Evolutionary conservation across 2,797 vertebrate genomes (phyloP), one percentile per base, ranked within the genome.

Genomic region (Squalus acanthias): DNA sequence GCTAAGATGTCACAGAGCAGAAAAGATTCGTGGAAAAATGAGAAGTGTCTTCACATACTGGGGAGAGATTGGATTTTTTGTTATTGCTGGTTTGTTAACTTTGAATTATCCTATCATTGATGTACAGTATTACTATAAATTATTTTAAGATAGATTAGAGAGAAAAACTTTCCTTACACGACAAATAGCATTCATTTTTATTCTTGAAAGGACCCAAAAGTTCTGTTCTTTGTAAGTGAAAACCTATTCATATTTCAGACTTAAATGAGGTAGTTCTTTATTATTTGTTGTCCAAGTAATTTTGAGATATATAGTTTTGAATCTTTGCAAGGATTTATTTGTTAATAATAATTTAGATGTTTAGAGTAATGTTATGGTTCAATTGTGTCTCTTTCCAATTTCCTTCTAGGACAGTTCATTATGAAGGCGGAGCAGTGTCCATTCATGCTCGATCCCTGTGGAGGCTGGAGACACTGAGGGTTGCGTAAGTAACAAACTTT

Each of bases 391-490:
- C 94, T 76, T 65, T 72, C 5, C 97, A 97, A 96, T 26, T 96
- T 97, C 70, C 29, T 39, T 98, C 74, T 98, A 99, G 99, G 97
- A 98, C 98, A 26, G 99, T 99, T 96, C 99, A 99, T 97, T 99
- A 99, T 0, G 99, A 99, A 97, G 99, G 99, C 0, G 99, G 99
- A 92, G 98, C 98, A 2, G 99, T 99, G 96, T 99, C 99, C 39
- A 98, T 98, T 97, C 99, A 99, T 0, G 99, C 99, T 39, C 98
- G 99, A 96, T 99, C 99, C 79, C 98, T 99, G 96, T 99, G 99
- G 99, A 98, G 99, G 96, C 97, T 99, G 60, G 99, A 99, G 98
- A 99, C 99, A 0, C 98, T 99, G 63, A 97, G 99, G 96, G 99
- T 99, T 74, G 98, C 99, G 99, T 99, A 98, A 99, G 99, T 99